Percentiles rank a stretch among this genome's conserved stretches.
Conservation (phyloP, 2,888 invertebrate species). For the Drosophila helvetica region DNA sequence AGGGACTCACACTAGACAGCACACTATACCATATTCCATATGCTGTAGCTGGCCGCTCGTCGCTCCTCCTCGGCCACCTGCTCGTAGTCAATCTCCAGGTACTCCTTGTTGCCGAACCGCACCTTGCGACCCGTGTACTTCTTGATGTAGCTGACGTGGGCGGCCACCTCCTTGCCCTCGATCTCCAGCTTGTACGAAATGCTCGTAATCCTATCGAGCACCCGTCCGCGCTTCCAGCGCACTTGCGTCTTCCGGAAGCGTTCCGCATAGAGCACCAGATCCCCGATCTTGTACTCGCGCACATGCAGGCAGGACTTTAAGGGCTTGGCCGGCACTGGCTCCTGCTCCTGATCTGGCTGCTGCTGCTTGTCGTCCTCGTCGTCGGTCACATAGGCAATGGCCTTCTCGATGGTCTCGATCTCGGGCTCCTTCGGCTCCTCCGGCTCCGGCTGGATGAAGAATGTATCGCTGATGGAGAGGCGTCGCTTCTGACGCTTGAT, state of each 20-base stretch:
- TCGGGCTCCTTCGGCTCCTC: conserved; percentile 69
- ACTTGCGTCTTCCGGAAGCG: conserved; percentile 82
- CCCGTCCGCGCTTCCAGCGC: conserved; percentile 81
- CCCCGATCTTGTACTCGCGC: conserved; percentile 81
- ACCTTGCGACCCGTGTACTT: conserved; percentile 82
- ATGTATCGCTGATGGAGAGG: conserved; percentile 80
- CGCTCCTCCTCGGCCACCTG: conserved; percentile 82
- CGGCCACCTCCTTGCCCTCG: conserved; percentile 82
- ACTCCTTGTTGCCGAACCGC: conserved; percentile 82
- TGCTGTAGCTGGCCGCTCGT: conserved; percentile 81
- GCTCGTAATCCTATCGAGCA: conserved; percentile 82
- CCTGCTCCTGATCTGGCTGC: conserved; percentile 45
- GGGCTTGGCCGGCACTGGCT: conserved; percentile 57
- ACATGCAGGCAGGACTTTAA: conserved; percentile 80
- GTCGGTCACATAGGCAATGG: conserved; percentile 78
- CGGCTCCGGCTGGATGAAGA: conserved; percentile 73
- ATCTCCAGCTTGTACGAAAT: conserved; percentile 83
- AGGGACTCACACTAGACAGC: background rate
- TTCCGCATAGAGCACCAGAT: conserved; percentile 82
- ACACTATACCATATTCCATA: conserved; percentile 82
- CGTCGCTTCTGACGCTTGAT: conserved; percentile 82
- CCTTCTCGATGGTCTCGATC: conserved; percentile 81
- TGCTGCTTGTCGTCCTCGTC: conserved; percentile 56
- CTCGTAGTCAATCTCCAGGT: conserved; percentile 83
- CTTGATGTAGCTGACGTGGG: conserved; percentile 83